Conservation (phyloP, 2,888 invertebrate genomes). For the Geophilus truncorum region DNA sequence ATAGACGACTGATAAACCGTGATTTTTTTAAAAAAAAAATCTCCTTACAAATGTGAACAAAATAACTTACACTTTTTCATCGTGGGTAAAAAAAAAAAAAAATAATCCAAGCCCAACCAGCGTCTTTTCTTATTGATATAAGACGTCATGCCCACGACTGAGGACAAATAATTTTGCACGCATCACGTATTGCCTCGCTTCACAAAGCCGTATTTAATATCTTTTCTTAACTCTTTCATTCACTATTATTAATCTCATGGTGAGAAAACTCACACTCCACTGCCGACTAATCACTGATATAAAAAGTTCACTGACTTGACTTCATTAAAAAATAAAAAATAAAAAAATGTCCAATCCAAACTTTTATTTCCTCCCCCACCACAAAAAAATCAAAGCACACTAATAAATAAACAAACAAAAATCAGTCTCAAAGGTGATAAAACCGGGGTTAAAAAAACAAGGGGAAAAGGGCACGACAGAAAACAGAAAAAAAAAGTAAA, state of each 20-base stretch:
- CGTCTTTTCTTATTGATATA: not conserved
- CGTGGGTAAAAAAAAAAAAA: no score
- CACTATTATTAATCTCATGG: not conserved
- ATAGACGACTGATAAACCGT: not conserved
- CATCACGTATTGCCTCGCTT: not conserved
- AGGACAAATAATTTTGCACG: conserved; percentile 12
- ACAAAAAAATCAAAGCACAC: not conserved
- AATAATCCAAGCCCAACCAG: no score
- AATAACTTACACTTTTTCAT: no score
- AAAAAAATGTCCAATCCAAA: not conserved
- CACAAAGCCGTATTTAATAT: not conserved
- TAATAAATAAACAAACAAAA: not conserved
- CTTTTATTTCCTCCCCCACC: not conserved
- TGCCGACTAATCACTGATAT: not conserved
- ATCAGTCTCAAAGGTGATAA: not conserved
- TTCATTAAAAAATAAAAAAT: not conserved
- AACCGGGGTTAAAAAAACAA: not conserved
- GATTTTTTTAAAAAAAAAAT: not conserved
- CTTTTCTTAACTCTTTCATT: not conserved
- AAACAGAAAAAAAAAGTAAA: not conserved
- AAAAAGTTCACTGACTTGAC: conserved; percentile 18
- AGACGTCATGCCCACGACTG: not conserved
- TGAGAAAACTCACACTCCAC: not conserved
- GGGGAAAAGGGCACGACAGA: not conserved
- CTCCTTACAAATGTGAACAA: no score